Evolutionary conservation across 2,797 vertebrate genomes (phyloP), one percentile per base, ranked within the genome.

Genomic region (Dromococcyx pavoninus): DNA sequence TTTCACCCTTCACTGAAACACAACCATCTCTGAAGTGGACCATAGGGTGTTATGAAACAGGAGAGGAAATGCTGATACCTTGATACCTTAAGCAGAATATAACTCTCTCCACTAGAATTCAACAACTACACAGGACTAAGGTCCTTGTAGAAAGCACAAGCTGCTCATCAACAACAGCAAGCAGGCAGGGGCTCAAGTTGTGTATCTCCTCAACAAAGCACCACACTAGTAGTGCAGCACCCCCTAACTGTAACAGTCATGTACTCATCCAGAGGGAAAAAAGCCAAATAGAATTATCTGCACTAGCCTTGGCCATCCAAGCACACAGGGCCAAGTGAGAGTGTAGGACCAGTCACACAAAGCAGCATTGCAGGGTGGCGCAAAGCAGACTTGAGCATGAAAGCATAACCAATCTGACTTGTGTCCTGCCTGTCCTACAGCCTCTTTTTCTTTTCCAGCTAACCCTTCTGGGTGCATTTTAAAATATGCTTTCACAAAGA

Each of bases 21-120:
- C 17, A 35, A 32, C 30, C n/a, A 25, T 61, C 33, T 87, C 71
- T 91, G 53, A 81, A 46, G 53, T 0, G 0, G 60, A 54, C 19
- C 24, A n/a, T 11, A 37, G n/a, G 46, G 62, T 65, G 81, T 32
- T 83, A 58, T 61, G 71, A 50, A 94, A 95, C 41, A 94, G 66
- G 61, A 95, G 54, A 90, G 86, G 88, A 96, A 96, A 95, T 74
- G 50, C 72, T 96, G 89, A 90, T 94, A 96, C 95, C 94, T 96
- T 96, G 89, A 90, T 94, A 96, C 95, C 94, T 96, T 91, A 89
- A 93, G 64, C 54, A 94, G 80, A 90, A 90, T 89, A 83, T 87
- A 61, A 87, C 94, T 95, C 90, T 85, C 86, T 95, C 90, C 90
- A 91, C 80, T 91, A 95, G 94, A 96, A 95, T 96, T 96, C 96